Evolutionary conservation across 2,113 vertebrate genomes (phyloP).

Genomic region (Taxidea taxus): DNA sequence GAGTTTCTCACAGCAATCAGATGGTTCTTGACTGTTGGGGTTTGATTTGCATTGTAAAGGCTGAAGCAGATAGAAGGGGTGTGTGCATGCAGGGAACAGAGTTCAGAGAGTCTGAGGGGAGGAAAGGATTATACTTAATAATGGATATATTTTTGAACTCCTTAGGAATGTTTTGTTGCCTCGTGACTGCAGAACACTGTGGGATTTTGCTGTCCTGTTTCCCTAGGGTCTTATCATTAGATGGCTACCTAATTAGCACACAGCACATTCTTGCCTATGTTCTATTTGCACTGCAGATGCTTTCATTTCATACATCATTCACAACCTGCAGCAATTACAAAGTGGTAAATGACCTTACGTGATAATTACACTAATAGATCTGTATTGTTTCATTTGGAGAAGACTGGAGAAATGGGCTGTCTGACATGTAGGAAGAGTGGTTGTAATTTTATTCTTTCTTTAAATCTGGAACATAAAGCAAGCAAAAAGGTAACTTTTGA

Average conservation of each 20-base stretch:
- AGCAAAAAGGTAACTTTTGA: background rate
- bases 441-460: conserved; percentile 31
- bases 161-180: conserved; percentile 49
- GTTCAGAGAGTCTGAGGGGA: background rate
- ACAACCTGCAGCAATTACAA: conserved; percentile 61
- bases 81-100: background rate
- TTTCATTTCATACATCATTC: conserved; percentile 69
- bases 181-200: conserved; percentile 28
- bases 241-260: conserved; percentile 59
- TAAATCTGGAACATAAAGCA: background rate
- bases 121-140: conserved; percentile 39
- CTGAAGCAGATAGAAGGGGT: background rate
- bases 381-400: conserved; percentile 60
- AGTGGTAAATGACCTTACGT: conserved; percentile 56
- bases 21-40: background rate
- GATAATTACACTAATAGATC: conserved; percentile 62
- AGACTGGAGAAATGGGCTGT: conserved; percentile 39
- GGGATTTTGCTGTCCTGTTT: conserved; percentile 35
- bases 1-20: background rate
- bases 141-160: conserved; percentile 50
- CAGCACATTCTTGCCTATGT: conserved; percentile 16
- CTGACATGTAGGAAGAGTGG: background rate
- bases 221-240: conserved; percentile 54
- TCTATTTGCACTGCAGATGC: conserved; percentile 61
- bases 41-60: background rate